Evolutionary conservation across 30 jellyfish, hydroid and myxozoan species (phyloP).

Genomic region (Mastigias papua): DNA sequence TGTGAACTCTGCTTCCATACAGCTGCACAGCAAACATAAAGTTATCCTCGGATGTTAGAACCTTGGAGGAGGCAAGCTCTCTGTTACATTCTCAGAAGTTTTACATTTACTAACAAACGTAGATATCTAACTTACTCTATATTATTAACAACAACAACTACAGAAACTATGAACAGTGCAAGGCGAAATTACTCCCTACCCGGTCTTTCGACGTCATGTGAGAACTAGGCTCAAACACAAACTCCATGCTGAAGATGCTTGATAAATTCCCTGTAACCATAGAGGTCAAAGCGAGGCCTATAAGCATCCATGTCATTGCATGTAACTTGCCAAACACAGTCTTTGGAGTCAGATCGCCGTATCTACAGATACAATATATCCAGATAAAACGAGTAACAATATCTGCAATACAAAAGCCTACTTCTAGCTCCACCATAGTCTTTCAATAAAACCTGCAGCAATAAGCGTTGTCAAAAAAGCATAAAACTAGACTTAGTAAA

Average conservation of each 20-base stretch:
- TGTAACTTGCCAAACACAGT: constrained; percentile 24
- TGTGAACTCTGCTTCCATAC: background rate
- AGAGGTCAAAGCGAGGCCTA: constrained; percentile 40
- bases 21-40: constrained; percentile 2
- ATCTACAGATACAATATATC: constrained; percentile 17
- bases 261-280: constrained; percentile 47
- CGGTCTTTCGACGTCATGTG: background rate
- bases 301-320: constrained; percentile 45
- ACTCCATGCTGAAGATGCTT: constrained; percentile 1
- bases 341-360: constrained; percentile 50
- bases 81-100: background rate
- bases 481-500: too few relatives aligned
- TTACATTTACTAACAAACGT: too few relatives aligned
- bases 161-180: background rate
- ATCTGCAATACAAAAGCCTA: too few relatives aligned
- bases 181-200: background rate
- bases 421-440: too few relatives aligned
- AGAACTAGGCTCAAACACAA: constrained; percentile 2
- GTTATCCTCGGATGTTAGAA: constrained; percentile 5
- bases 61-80: background rate
- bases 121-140: too few relatives aligned
- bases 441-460: too few relatives aligned
- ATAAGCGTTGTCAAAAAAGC: too few relatives aligned
- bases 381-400: background rate
- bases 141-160: background rate